Percentiles rank a stretch among this genome's conserved stretches.
Evolutionary conservation across 2,797 vertebrate genomes (phyloP).

Genomic region (Odontamblyopus rebecca): DNA sequence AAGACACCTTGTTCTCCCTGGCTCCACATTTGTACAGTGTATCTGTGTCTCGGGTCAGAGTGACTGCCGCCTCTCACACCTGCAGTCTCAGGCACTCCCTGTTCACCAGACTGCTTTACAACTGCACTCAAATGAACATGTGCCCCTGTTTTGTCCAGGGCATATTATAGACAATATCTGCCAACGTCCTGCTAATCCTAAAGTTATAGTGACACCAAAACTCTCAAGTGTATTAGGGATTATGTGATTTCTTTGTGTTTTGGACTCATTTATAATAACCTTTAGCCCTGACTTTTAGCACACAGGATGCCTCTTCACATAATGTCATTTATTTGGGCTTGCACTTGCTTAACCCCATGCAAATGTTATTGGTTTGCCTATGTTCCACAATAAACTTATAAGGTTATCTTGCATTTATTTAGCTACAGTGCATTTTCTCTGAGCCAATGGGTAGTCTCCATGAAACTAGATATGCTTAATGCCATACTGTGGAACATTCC

Average conservation of each 20-base stretch:
- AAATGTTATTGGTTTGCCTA: too few relatives aligned
- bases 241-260: background rate
- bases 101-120: conserved; percentile 11
- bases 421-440: too few relatives aligned
- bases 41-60: conserved; percentile 20
- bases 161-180: background rate
- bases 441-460: too few relatives aligned
- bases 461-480: too few relatives aligned
- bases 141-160: conserved; percentile 19
- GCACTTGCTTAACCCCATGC: too few relatives aligned
- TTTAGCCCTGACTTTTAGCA: background rate
- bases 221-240: background rate
- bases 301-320: background rate
- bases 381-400: too few relatives aligned
- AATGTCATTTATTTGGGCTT: background rate
- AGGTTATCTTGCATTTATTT: too few relatives aligned
- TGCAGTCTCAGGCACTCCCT: conserved; percentile 11
- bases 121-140: conserved; percentile 5
- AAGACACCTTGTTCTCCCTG: background rate
- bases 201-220: conserved; percentile 2
- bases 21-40: background rate
- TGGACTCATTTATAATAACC: background rate
- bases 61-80: conserved; percentile 28
- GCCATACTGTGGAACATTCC: too few relatives aligned
- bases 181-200: background rate